A percentile compares a stretch with the other conserved stretches of the same genome.
Evolutionary conservation across 2,113 vertebrate genomes (phyloP).

Genomic region (Crotalus helleri): DNA sequence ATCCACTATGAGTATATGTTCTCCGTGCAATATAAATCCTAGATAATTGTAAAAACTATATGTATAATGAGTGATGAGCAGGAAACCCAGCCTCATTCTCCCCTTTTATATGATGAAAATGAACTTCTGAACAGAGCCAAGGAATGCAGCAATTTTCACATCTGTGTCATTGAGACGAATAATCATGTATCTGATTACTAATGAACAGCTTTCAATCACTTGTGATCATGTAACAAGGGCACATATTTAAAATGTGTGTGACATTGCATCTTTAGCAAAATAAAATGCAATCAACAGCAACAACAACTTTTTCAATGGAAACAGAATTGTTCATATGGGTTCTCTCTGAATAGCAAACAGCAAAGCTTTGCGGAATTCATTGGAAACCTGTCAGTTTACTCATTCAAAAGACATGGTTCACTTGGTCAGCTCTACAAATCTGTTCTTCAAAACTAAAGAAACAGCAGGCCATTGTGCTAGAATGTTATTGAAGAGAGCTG

Average conservation of each 20-base stretch:
- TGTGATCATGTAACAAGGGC: neutral
- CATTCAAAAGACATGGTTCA: slow-evolving; percentile 19
- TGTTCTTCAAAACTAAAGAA: slow-evolving; percentile 19
- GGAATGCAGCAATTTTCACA: neutral
- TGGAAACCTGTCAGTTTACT: neutral
- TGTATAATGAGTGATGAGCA: neutral
- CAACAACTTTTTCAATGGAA: neutral
- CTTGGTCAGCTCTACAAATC: neutral
- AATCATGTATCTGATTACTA: neutral
- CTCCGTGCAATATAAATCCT: neutral
- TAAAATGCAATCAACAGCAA: slow-evolving; percentile 19
- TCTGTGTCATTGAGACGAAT: neutral
- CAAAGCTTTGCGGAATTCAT: slow-evolving; percentile 1
- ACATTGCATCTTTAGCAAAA: neutral
- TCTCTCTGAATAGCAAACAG: neutral
- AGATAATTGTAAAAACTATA: neutral
- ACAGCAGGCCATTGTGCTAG: neutral
- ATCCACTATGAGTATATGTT: neutral
- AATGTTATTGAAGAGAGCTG: neutral
- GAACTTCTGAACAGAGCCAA: neutral
- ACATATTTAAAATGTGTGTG: neutral
- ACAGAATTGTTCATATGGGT: neutral
- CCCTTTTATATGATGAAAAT: neutral
- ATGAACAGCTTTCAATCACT: neutral
- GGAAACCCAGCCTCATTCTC: neutral